Evolutionary conservation across 2,113 vertebrate species (phyloP).

Genomic region (Cebus imitator): DNA sequence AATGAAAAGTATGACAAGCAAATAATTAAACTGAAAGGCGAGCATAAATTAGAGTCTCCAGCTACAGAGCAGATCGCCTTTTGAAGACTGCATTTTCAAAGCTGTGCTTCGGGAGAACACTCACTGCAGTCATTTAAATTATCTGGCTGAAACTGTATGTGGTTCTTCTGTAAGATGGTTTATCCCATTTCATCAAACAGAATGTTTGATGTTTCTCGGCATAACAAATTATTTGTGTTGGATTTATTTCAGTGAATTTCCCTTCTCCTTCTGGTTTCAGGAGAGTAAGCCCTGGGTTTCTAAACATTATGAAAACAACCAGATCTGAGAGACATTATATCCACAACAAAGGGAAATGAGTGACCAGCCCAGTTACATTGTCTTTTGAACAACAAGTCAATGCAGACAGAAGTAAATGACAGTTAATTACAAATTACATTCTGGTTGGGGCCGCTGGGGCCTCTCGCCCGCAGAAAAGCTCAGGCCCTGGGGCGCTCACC

Average conservation of each 20-base stretch:
- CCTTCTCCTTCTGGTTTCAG: constrained; percentile 68
- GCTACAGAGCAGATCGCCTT: constrained; percentile 31
- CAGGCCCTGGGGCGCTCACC: constrained; percentile 90
- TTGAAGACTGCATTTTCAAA: constrained; percentile 62
- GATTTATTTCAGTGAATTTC: constrained; percentile 76
- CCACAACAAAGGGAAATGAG: constrained; percentile 85
- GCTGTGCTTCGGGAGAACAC: constrained; percentile 1
- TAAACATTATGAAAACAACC: constrained; percentile 74
- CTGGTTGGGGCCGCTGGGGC: constrained; percentile 84
- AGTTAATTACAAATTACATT: constrained; percentile 93
- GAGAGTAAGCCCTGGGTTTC: constrained; percentile 73
- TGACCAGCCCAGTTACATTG: constrained; percentile 84
- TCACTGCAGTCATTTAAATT: constrained; percentile 53
- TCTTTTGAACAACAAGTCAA: constrained; percentile 88
- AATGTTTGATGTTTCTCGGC: constrained; percentile 60
- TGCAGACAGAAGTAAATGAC: constrained; percentile 90
- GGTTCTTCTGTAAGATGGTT: constrained; percentile 47
- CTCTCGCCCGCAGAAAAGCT: constrained; percentile 88
- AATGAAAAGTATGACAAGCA: constrained; percentile 71
- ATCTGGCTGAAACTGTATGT: constrained; percentile 1
- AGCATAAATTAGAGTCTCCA: constrained; percentile 73
- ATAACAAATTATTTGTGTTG: constrained; percentile 67
- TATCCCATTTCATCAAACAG: constrained; percentile 52
- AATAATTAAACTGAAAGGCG: constrained; percentile 74
- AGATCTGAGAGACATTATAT: constrained; percentile 82